phyloP scores from a whole-genome alignment of 64 coral and sea anemone genomes.

The Stichodactyla mertensii region DNA sequence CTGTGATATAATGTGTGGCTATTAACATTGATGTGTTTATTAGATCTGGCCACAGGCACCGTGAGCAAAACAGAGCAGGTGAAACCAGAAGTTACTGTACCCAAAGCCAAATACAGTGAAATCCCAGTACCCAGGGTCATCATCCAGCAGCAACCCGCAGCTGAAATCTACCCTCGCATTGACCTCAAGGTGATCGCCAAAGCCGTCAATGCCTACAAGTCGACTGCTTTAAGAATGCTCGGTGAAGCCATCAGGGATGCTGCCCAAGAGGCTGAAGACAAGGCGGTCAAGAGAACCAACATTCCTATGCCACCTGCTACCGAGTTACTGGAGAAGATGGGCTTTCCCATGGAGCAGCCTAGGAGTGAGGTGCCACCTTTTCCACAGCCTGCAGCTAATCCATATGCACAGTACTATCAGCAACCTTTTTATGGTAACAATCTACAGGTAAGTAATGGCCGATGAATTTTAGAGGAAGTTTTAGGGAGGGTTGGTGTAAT shows the following conservation, averaged over 20 bases:
- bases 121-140: conserved; percentile 49
- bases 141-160: conserved; percentile 33
- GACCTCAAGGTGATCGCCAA: conserved; percentile 94
- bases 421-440: neutral
- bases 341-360: conserved; percentile 59
- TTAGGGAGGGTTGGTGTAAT: neutral
- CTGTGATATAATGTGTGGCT: too few relatives aligned
- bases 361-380: neutral
- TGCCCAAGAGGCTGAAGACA: conserved; percentile 56
- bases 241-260: conserved; percentile 50
- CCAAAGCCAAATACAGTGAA: conserved; percentile 79
- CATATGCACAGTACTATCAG: conserved; percentile 9
- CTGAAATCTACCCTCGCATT: conserved; percentile 78
- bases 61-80: conserved; percentile 35
- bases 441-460: neutral
- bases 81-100: neutral
- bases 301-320: conserved; percentile 84
- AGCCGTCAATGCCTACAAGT: conserved; percentile 74
- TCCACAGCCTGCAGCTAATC: neutral
- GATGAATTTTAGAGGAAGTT: neutral
- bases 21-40: neutral
- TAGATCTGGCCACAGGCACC: conserved; percentile 64
- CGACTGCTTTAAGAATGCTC: conserved; percentile 13
- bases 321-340: conserved; percentile 72
- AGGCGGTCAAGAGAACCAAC: conserved; percentile 55